Evolutionary conservation across 92 coral and sea anemone species (phyloP).

Genomic region (Scolanthus callimorphus): DNA sequence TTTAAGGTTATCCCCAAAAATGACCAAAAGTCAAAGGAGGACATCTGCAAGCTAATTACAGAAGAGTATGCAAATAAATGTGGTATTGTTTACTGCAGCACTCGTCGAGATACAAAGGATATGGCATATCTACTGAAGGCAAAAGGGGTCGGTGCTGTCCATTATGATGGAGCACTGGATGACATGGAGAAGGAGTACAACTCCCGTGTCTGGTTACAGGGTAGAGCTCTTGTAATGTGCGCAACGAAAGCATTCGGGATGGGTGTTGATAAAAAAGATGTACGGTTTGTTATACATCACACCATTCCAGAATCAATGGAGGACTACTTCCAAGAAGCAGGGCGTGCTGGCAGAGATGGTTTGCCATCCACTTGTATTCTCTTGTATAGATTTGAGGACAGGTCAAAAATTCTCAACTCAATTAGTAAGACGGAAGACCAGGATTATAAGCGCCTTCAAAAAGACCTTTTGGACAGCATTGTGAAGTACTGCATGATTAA

Average conservation of each 20-base stretch:
- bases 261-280: constrained; percentile 56
- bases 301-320: constrained; percentile 41
- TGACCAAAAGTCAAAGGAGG: constrained; percentile 42
- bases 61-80: constrained; percentile 28
- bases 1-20: no score
- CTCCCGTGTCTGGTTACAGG: constrained; percentile 31
- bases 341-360: constrained; percentile 61
- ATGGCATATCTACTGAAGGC: constrained; percentile 37
- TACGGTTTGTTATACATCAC: constrained; percentile 42
- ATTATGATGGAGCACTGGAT: constrained; percentile 55
- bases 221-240: constrained; percentile 38
- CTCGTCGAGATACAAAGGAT: constrained; percentile 20
- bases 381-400: constrained; percentile 27
- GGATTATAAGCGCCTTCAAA: not conserved
- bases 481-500: constrained; percentile 18
- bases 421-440: constrained; percentile 6
- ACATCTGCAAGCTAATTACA: constrained; percentile 2
- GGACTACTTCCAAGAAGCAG: constrained; percentile 41
- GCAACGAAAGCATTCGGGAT: constrained; percentile 56
- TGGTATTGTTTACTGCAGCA: constrained; percentile 56
- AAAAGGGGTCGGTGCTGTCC: constrained; percentile 41
- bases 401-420: constrained; percentile 21
- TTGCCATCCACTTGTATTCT: constrained; percentile 8
- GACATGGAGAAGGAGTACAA: constrained; percentile 34
- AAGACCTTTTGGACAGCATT: constrained; percentile 8